A percentile compares a stretch with the other conserved stretches of the same genome.
Evolutionary conservation across 2,888 invertebrate genomes (phyloP).

Genomic region (Stenolophus ochropezus): DNA sequence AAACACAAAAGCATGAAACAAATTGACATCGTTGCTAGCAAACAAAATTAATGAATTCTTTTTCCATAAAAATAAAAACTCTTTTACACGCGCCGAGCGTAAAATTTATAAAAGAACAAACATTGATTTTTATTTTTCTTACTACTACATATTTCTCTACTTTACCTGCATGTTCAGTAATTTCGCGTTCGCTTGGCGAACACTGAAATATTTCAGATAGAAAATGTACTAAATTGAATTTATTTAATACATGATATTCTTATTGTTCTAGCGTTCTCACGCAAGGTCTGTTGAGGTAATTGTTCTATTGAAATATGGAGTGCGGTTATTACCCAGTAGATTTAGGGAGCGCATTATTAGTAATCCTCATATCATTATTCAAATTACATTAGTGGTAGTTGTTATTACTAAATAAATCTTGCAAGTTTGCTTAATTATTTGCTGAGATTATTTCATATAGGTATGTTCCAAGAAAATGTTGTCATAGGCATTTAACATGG

Average conservation of each 20-base stretch:
- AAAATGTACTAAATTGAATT: not conserved
- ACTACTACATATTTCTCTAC: not conserved
- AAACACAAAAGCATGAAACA: too few species aligned
- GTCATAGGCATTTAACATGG: too few species aligned
- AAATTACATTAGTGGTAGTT: conserved; percentile 3
- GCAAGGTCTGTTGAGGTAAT: conserved; percentile 12
- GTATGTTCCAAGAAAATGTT: too few species aligned
- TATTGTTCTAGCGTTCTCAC: not conserved
- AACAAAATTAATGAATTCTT: too few species aligned
- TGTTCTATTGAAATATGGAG: conserved; percentile 28
- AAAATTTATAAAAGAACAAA: not conserved
- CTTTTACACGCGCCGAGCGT: not conserved
- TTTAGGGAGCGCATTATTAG: conserved; percentile 19
- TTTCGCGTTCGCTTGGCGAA: not conserved
- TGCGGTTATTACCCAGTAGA: conserved; percentile 20
- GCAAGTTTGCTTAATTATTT: conserved; percentile 16
- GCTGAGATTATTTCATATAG: too few species aligned
- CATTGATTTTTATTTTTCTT: not conserved
- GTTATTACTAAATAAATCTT: conserved; percentile 29
- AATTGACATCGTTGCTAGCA: too few species aligned
- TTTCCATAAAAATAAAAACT: not conserved
- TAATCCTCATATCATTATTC: conserved; percentile 28
- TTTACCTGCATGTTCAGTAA: not conserved
- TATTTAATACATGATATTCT: not conserved
- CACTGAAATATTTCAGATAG: not conserved